A percentile compares a stretch with the other conserved stretches of the same genome.
phyloP scores from a whole-genome alignment of 2,113 vertebrate species.

The Catharus bicknelli region DNA sequence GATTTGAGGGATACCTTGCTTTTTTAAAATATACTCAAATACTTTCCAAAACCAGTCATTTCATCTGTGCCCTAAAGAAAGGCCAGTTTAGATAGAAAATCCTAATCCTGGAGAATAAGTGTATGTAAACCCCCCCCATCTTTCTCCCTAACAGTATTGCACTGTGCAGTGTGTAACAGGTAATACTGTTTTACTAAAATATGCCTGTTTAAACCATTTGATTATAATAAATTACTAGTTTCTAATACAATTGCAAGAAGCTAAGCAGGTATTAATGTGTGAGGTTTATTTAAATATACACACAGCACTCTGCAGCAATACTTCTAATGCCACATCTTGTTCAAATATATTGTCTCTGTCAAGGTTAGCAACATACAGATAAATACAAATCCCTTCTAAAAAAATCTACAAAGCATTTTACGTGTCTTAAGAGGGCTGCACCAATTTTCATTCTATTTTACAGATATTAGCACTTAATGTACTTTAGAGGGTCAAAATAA shows the following conservation, averaged over 20 bases:
- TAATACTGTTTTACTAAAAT: constrained; percentile 23
- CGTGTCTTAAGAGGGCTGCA: constrained; percentile 64
- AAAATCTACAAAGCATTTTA: constrained; percentile 63
- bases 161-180: constrained; percentile 50
- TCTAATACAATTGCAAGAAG: constrained; percentile 12
- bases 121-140: constrained; percentile 31
- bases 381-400: constrained; percentile 47
- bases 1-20: constrained; percentile 31
- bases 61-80: not conserved
- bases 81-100: not conserved
- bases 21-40: not conserved
- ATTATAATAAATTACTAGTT: not conserved
- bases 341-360: constrained; percentile 27
- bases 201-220: not conserved
- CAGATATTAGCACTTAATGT: constrained; percentile 74
- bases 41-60: constrained; percentile 29
- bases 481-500: constrained; percentile 75
- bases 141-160: constrained; percentile 67
- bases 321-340: not conserved
- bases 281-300: constrained; percentile 7
- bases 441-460: constrained; percentile 64
- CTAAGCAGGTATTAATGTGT: not conserved
- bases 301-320: not conserved
- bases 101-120: constrained; percentile 8
- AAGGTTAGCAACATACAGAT: constrained; percentile 49